Percentiles rank a stretch among this genome's conserved stretches.
Evolutionary conservation across 2,888 invertebrate species (phyloP).

Genomic region (Maniola hyperantus): DNA sequence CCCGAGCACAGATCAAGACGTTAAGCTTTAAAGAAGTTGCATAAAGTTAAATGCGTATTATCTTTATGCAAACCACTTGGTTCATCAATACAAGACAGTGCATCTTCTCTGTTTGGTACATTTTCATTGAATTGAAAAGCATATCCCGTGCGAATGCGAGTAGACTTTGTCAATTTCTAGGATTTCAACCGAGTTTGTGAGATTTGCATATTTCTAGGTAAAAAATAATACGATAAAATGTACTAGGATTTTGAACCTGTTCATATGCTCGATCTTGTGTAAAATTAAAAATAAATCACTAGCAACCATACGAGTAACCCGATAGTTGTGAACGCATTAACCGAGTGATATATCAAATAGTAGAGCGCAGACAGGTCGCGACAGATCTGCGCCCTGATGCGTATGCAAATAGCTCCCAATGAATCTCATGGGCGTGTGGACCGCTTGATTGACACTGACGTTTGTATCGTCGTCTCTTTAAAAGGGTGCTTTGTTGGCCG

Average conservation of each 20-base stretch:
- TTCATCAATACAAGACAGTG: constrained; percentile 70
- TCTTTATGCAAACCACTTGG: constrained; percentile 82
- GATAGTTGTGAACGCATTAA: constrained; percentile 78
- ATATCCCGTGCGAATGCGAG: constrained; percentile 58
- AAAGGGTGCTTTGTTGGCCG: not conserved
- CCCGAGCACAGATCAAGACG: constrained; percentile 47
- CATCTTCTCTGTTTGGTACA: constrained; percentile 70
- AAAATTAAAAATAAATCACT: constrained; percentile 13
- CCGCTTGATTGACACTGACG: constrained; percentile 76
- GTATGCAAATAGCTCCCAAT: constrained; percentile 80
- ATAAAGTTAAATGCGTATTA: constrained; percentile 76
- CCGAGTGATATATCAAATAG: constrained; percentile 74
- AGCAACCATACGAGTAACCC: constrained; percentile 47
- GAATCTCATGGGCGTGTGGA: constrained; percentile 75
- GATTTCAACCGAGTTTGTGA: not conserved
- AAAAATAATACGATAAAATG: not conserved
- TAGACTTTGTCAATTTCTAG: not conserved
- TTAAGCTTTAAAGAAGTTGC: constrained; percentile 63
- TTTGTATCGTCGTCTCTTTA: constrained; percentile 60
- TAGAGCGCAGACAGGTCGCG: constrained; percentile 62
- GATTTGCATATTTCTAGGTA: not conserved
- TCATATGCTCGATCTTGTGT: constrained; percentile 7
- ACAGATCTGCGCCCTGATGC: constrained; percentile 68
- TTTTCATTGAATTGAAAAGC: constrained; percentile 72
- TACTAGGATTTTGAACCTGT: constrained; percentile 1